phyloP scores from a whole-genome alignment of 2,797 vertebrate genomes.

The Dallia pectoralis region DNA sequence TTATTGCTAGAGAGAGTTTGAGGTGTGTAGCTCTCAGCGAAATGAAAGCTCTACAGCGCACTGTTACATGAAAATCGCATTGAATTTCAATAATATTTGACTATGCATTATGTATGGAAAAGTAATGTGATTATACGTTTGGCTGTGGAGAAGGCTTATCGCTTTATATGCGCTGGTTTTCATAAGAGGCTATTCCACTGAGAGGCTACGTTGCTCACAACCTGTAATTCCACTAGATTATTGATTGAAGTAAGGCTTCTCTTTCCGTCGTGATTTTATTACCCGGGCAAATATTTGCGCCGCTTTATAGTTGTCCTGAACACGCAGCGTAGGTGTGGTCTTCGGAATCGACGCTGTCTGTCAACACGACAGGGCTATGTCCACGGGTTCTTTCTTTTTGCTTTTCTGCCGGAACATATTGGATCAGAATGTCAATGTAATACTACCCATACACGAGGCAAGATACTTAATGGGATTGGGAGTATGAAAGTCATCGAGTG shows the following conservation, averaged over 20 bases:
- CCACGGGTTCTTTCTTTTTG: neutral
- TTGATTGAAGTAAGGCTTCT: constrained; percentile 42
- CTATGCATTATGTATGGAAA: constrained; percentile 35
- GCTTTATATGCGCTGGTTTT: constrained; percentile 24
- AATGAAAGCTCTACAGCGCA: constrained; percentile 13
- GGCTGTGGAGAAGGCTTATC: constrained; percentile 2
- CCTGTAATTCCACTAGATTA: constrained; percentile 38
- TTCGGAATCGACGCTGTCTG: constrained; percentile 36
- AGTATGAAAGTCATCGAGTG: constrained; percentile 10
- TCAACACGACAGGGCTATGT: constrained; percentile 20
- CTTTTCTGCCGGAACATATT: constrained; percentile 12
- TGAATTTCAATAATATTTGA: constrained; percentile 28
- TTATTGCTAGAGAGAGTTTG: neutral
- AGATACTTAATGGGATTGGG: constrained; percentile 8
- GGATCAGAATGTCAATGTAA: constrained; percentile 42
- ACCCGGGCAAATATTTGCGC: constrained; percentile 32
- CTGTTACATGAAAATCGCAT: constrained; percentile 24
- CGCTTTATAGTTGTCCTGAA: constrained; percentile 22
- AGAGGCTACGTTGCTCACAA: constrained; percentile 4
- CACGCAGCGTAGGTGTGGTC: constrained; percentile 17
- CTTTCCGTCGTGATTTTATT: constrained; percentile 27
- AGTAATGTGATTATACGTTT: constrained; percentile 25
- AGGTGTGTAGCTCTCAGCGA: neutral
- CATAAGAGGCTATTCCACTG: constrained; percentile 18
- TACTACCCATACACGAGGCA: constrained; percentile 29